Evolutionary conservation across 2,113 vertebrate genomes (phyloP).

Genomic region (Tragelaphus strepsiceros): DNA sequence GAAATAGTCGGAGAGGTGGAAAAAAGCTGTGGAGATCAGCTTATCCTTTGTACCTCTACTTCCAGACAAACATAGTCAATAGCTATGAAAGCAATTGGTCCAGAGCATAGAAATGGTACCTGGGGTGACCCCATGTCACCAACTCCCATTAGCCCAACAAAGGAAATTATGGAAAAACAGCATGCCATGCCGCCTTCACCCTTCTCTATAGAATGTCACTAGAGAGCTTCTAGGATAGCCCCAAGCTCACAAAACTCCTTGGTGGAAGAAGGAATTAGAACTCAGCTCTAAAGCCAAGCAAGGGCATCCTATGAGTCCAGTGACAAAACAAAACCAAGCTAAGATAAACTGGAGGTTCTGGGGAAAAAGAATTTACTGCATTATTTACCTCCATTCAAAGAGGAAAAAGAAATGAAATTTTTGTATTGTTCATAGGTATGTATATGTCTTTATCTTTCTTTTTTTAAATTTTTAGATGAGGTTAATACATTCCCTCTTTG

Average conservation of each 20-base stretch:
- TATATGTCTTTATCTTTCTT: background rate
- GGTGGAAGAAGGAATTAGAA: background rate
- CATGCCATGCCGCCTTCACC: background rate
- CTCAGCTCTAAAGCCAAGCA: background rate
- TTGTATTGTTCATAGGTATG: background rate
- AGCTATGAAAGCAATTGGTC: background rate
- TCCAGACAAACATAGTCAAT: background rate
- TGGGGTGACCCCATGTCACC: background rate
- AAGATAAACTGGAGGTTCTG: background rate
- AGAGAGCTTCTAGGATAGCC: background rate
- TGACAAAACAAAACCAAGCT: background rate
- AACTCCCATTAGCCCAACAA: background rate
- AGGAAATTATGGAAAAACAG: background rate
- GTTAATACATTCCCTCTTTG: background rate
- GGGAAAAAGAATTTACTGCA: background rate
- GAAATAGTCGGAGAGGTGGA: background rate
- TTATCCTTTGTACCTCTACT: background rate
- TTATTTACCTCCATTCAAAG: background rate
- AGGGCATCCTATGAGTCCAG: background rate
- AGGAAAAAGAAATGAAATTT: background rate
- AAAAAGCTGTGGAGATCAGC: background rate
- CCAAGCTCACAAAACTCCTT: background rate
- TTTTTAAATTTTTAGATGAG: background rate
- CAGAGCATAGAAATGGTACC: background rate
- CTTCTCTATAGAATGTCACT: background rate